Conservation (phyloP, 2,113 vertebrate species). For the Hemiscyllium ocellatum region DNA sequence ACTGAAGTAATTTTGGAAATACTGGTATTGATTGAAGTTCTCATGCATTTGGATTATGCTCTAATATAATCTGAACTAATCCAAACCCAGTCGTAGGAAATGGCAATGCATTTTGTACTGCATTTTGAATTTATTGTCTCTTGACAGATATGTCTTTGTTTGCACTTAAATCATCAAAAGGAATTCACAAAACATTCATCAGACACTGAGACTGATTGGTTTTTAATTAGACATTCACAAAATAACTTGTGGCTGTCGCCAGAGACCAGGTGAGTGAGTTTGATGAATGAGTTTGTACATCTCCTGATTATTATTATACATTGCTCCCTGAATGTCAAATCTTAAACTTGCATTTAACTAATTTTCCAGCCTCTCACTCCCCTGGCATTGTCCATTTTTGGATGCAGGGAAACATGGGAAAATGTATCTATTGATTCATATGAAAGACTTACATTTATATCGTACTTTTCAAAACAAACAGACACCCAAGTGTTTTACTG, state of each 20-base stretch:
- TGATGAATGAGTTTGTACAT: background rate
- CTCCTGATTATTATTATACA: background rate
- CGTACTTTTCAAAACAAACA: too few relatives aligned
- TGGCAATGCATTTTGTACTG: background rate
- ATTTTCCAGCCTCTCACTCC: background rate
- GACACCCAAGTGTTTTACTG: too few relatives aligned
- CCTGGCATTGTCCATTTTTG: background rate
- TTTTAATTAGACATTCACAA: background rate
- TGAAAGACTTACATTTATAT: too few relatives aligned
- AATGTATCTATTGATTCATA: background rate
- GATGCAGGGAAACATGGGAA: background rate
- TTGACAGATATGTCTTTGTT: background rate
- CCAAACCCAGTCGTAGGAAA: background rate
- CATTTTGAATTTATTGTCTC: background rate
- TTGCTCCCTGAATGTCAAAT: background rate
- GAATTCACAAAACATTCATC: background rate
- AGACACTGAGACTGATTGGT: background rate
- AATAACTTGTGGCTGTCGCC: background rate
- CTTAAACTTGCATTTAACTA: background rate
- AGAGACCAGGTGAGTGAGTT: background rate
- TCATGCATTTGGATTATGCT: background rate
- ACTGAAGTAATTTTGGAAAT: background rate
- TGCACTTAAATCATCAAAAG: background rate
- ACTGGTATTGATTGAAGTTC: background rate
- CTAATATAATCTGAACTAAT: background rate